phyloP scores from a whole-genome alignment of 2,888 invertebrate genomes.

The Drosophila nr. perissopoda region DNA sequence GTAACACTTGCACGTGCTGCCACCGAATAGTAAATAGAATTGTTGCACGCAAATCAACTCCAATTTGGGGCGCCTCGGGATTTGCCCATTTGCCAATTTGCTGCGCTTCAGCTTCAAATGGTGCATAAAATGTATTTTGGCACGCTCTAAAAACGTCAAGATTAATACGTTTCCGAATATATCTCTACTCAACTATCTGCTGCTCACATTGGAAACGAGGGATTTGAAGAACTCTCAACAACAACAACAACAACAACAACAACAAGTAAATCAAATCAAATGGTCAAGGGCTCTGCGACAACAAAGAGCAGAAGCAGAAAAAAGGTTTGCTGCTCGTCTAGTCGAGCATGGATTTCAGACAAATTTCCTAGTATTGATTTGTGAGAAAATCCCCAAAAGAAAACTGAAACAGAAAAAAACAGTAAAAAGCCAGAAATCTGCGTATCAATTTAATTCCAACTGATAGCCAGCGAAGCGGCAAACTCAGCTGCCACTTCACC shows the following conservation, averaged over 20 bases:
- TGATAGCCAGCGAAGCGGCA: constrained; percentile 43
- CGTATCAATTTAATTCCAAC: constrained; percentile 61
- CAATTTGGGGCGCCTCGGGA: not conserved
- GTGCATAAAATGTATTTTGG: constrained; percentile 68
- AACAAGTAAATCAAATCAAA: constrained; percentile 32
- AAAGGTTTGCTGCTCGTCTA: constrained; percentile 41
- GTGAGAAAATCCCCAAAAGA: constrained; percentile 45
- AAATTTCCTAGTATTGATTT: constrained; percentile 63
- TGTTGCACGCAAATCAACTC: not conserved
- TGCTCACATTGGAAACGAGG: not conserved
- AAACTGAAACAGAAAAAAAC: not conserved
- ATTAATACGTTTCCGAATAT: not conserved
- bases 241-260: not conserved
- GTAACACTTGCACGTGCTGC: not conserved
- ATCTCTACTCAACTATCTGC: not conserved
- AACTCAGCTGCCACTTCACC: constrained; percentile 31
- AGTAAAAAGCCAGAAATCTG: constrained; percentile 34
- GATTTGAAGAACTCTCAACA: not conserved
- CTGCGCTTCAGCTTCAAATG: constrained; percentile 39
- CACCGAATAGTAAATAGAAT: not conserved
- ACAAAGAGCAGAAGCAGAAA: constrained; percentile 21
- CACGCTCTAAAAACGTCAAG: constrained; percentile 70
- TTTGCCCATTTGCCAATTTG: not conserved
- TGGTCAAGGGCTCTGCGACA: constrained; percentile 14
- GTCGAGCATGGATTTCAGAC: constrained; percentile 53